Conservation (phyloP, 2,113 vertebrate species). For the Danionella cerebrum region DNA sequence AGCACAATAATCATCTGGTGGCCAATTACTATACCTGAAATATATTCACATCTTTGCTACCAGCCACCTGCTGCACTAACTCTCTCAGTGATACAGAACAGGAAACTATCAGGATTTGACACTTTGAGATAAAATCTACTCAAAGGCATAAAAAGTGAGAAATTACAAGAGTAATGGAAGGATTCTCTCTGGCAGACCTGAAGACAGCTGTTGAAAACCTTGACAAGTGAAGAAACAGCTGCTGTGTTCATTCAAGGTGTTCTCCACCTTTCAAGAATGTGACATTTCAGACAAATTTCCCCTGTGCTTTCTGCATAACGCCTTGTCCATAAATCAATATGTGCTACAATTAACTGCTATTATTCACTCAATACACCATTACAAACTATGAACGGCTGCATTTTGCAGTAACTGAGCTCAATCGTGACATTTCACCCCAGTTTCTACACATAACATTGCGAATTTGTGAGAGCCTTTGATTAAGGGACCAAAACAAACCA, state of each 20-base stretch:
- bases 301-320: neutral
- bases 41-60: neutral
- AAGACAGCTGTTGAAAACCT: neutral
- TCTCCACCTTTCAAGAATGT: neutral
- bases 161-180: neutral
- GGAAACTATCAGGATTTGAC: neutral
- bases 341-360: neutral
- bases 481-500: no score
- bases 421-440: neutral
- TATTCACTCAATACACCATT: neutral
- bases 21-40: no score
- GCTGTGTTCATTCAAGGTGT: neutral
- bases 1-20: no score
- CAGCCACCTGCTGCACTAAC: neutral
- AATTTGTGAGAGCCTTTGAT: no score
- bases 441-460: no score
- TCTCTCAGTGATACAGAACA: neutral
- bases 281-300: neutral
- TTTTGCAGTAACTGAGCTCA: neutral
- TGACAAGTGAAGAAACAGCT: neutral
- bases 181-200: neutral
- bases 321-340: conserved; percentile 2
- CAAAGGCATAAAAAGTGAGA: neutral
- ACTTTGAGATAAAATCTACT: neutral
- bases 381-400: neutral